Evolutionary conservation across 1,140 invertebrate species (phyloP), one percentile per base, ranked within the genome.

Genomic region (Zaprionus kolodkinae): DNA sequence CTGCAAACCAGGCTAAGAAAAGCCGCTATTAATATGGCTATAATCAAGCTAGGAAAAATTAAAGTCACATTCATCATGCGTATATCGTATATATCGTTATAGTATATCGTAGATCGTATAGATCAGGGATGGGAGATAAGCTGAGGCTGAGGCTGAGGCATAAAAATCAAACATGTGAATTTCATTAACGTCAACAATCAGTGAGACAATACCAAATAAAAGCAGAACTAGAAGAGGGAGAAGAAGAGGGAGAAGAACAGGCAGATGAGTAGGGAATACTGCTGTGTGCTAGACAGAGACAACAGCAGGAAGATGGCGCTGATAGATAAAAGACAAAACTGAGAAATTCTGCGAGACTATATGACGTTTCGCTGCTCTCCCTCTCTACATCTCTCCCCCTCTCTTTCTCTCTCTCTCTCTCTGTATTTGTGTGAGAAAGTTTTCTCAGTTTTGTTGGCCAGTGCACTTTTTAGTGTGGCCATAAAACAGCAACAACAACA

Each of bases 391-490:
- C 27, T 25, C 40, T 21, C 17, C 30, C n/a, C n/a, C n/a, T n/a
- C n/a, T n/a, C n/a, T n/a, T n/a, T 12, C 56, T 57, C 35, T 55
- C n/a, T n/a, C n/a, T n/a, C 45, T 52, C 38, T 55, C 43, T 40
- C 45, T 63, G 65, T 61, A 56, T 59, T 52, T 65, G 69, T 69
- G 84, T 87, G 83, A 87, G 83, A 87, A 87, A 87, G 84, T 83
- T 87, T 79, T 83, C 40, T 45, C 72, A 68, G 65, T 70, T 85
- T 81, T 81, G 75, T 81, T 86, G 81, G 72, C 69, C 84, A 87
- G 83, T 87, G 78, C 83, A 88, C 80, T 88, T 87, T 87, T 87
- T 87, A 87, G 83, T 87, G 61, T 83, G 76, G 63, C 70, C 73
- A 87, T 87, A 86, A 86, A 86, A 79, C 61, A 72, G 52, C 71